Evolutionary conservation across 2,888 invertebrate genomes (phyloP).

Genomic region (Sinohyriopsis cumingii): DNA sequence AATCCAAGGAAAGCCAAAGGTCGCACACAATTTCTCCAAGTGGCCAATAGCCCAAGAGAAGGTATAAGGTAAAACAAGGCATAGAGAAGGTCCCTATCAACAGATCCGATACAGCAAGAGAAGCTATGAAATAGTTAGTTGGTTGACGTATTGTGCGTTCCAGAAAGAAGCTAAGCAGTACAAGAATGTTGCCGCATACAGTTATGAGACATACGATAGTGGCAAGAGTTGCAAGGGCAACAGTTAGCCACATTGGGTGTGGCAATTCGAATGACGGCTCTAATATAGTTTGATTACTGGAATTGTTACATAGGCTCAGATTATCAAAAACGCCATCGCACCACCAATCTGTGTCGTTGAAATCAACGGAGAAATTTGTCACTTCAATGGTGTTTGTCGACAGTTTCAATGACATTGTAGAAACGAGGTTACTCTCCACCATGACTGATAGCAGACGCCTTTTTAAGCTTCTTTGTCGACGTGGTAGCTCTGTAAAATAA

Average conservation of each 20-base stretch:
- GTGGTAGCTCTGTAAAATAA: too few species aligned
- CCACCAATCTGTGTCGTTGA: background rate
- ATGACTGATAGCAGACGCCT: too few species aligned
- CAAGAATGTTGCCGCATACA: slow-evolving; percentile 95
- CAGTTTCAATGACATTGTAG: background rate
- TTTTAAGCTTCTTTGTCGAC: too few species aligned
- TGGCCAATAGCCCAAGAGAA: slow-evolving; percentile 97
- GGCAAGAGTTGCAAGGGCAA: slow-evolving; percentile 89
- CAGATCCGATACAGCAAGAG: slow-evolving; percentile 96
- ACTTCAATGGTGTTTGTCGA: background rate
- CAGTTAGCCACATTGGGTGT: slow-evolving; percentile 91
- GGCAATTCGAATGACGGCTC: slow-evolving; percentile 20
- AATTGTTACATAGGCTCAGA: slow-evolving; percentile 8
- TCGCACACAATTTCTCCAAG: slow-evolving; percentile 96
- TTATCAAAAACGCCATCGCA: slow-evolving; percentile 1
- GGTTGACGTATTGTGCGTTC: slow-evolving; percentile 93
- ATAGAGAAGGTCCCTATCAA: slow-evolving; percentile 98
- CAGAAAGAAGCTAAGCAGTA: slow-evolving; percentile 93
- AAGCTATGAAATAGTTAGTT: slow-evolving; percentile 99
- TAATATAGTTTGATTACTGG: slow-evolving; percentile 9
- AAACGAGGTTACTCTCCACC: background rate
- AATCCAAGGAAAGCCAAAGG: slow-evolving; percentile 98
- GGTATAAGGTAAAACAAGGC: slow-evolving; percentile 98
- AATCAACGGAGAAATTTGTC: background rate
- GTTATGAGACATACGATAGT: slow-evolving; percentile 92